phyloP scores from a whole-genome alignment of 37 sponge, comb jelly and placozoan species.

The Diacarnus erythraeanus region DNA sequence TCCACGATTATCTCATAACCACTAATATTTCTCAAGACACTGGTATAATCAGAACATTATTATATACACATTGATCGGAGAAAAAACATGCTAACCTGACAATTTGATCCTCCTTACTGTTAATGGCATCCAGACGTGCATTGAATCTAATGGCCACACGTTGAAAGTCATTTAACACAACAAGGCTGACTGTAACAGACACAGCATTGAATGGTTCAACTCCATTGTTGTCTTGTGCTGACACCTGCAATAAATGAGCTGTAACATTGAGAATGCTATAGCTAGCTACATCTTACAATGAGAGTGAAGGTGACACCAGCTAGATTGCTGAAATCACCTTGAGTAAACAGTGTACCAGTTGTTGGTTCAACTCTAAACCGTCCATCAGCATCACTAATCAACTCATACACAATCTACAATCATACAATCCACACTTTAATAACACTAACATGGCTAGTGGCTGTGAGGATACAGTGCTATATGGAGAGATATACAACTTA shows the following conservation, averaged over 20 bases:
- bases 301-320: slow-evolving; percentile 32
- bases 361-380: slow-evolving; percentile 18
- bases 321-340: background rate
- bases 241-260: slow-evolving; percentile 14
- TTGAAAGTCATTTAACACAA: slow-evolving; percentile 39
- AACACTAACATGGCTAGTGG: too few species aligned
- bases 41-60: background rate
- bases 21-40: slow-evolving; percentile 17
- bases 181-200: slow-evolving; percentile 9
- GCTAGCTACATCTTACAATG: slow-evolving; percentile 5
- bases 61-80: background rate
- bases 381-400: background rate
- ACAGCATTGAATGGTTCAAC: background rate
- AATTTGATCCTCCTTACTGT: background rate
- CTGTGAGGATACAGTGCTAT: background rate
- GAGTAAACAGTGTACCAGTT: slow-evolving; percentile 29
- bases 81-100: background rate
- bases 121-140: background rate
- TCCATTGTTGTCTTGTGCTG: slow-evolving; percentile 42
- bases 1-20: slow-evolving; percentile 31
- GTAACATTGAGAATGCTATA: background rate
- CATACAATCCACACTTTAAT: too few species aligned
- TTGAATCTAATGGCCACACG: slow-evolving; percentile 25
- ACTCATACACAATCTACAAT: slow-evolving; percentile 14
- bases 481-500: background rate